Evolutionary conservation across 2,113 vertebrate species (phyloP).

Genomic region (Indri indri): DNA sequence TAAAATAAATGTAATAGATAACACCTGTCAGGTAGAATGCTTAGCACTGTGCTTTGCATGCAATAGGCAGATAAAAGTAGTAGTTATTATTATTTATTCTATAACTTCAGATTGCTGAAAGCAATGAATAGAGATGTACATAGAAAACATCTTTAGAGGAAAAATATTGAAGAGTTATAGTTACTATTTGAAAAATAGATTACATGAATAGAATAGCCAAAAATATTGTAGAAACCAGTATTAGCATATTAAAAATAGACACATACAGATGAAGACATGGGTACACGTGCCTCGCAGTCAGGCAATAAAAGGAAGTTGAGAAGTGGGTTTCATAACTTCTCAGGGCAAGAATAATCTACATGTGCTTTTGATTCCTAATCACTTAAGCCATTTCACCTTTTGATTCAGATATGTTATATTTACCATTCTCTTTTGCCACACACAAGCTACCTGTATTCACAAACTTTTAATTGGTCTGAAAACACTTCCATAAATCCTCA

Average conservation of each 20-base stretch:
- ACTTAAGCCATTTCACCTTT: neutral
- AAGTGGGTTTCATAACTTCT: neutral
- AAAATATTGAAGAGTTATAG: neutral
- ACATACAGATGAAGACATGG: neutral
- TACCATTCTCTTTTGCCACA: neutral
- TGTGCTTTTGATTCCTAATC: neutral
- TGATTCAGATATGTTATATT: neutral
- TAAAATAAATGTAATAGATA: neutral
- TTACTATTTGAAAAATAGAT: neutral
- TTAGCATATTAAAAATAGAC: neutral
- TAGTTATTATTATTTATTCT: neutral
- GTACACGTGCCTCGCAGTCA: neutral
- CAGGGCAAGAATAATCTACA: neutral
- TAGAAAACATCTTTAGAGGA: neutral
- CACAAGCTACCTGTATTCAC: neutral
- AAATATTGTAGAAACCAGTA: neutral
- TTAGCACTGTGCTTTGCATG: neutral
- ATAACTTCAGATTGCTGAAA: conserved; percentile 10
- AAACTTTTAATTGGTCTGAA: neutral
- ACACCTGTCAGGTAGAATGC: neutral
- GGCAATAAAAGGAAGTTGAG: neutral
- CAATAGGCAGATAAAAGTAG: neutral
- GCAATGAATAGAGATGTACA: neutral
- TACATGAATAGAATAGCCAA: neutral
- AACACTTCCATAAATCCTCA: neutral